These are phyloP conservation scores for Myotis daubentonii DNA, from an alignment of 2,797 vertebrate species.

Conservation along the genomic window DNA sequence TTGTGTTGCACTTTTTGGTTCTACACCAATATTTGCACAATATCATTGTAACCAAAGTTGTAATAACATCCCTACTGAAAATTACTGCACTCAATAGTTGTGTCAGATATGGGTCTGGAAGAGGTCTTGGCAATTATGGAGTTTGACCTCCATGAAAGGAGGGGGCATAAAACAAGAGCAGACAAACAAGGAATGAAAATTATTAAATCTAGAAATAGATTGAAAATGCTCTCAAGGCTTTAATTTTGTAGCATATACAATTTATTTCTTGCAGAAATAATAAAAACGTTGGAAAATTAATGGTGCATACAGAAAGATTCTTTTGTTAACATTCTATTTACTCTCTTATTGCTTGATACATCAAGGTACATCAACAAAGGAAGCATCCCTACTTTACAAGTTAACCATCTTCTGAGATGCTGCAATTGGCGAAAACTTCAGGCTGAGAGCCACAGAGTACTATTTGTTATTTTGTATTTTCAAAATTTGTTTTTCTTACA, in stretches of 20 bases:
- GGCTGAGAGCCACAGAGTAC: not conserved
- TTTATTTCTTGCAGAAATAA: not conserved
- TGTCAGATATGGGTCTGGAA: not conserved
- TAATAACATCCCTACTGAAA: not conserved
- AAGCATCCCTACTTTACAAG: not conserved
- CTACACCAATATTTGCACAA: not conserved
- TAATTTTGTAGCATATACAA: not conserved
- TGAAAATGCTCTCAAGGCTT: not conserved
- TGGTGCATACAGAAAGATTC: not conserved
- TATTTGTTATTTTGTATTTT: not conserved
- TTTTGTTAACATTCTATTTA: not conserved
- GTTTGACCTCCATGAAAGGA: not conserved
- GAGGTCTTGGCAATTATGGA: fast-evolving
- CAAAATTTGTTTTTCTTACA: not conserved
- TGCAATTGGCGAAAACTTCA: not conserved
- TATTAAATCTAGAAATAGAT: not conserved
- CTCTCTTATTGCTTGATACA: not conserved
- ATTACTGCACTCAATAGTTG: not conserved
- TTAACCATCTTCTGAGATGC: not conserved
- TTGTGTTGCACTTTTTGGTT: not conserved
- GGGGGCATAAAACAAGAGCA: not conserved
- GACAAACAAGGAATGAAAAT: not conserved
- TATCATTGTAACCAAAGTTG: not conserved
- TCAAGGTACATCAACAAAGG: not conserved
- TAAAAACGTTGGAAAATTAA: not conserved